phyloP scores from a whole-genome alignment of 2,113 vertebrate genomes.

The Cebidichthys violaceus region DNA sequence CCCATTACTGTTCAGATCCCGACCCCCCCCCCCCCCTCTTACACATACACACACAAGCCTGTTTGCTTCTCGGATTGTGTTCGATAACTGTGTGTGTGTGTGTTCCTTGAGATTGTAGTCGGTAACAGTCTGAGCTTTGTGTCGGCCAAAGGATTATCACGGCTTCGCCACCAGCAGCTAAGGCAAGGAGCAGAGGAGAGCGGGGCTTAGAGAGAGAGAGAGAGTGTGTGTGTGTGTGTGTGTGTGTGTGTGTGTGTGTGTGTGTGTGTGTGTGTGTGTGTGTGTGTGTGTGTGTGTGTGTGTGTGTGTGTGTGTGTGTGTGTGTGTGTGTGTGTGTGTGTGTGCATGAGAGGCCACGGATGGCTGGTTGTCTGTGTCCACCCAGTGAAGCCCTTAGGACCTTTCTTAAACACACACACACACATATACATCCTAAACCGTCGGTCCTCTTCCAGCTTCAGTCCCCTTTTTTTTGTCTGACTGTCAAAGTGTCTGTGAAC shows the following conservation, averaged over 20 bases:
- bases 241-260: constrained; percentile 43
- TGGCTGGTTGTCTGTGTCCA: constrained; percentile 74
- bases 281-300: constrained; percentile 43
- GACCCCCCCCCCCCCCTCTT: constrained; percentile 29
- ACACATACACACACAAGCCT: constrained; percentile 53
- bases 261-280: constrained; percentile 27
- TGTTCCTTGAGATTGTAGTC: constrained; percentile 78
- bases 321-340: constrained; percentile 57
- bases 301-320: constrained; percentile 51
- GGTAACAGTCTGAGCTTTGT: constrained; percentile 81
- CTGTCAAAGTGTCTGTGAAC: constrained; percentile 27
- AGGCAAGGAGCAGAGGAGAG: constrained; percentile 77
- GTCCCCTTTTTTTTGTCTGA: constrained; percentile 21
- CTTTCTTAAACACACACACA: constrained; percentile 47
- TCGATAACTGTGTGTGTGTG: constrained; percentile 67
- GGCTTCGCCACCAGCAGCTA: constrained; percentile 81
- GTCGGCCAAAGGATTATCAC: constrained; percentile 82
- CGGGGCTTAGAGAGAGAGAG: constrained; percentile 75
- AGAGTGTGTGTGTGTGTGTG: constrained; percentile 36
- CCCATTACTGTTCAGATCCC: constrained; percentile 56
- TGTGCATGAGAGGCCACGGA: constrained; percentile 67
- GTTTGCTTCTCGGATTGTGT: constrained; percentile 72
- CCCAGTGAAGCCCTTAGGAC: constrained; percentile 63
- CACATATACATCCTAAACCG: constrained; percentile 36
- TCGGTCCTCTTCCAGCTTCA: constrained; percentile 34